Evolutionary conservation across 2,113 vertebrate species (phyloP), one percentile per base, ranked within the genome.

Genomic region (Apteryx mantelli): DNA sequence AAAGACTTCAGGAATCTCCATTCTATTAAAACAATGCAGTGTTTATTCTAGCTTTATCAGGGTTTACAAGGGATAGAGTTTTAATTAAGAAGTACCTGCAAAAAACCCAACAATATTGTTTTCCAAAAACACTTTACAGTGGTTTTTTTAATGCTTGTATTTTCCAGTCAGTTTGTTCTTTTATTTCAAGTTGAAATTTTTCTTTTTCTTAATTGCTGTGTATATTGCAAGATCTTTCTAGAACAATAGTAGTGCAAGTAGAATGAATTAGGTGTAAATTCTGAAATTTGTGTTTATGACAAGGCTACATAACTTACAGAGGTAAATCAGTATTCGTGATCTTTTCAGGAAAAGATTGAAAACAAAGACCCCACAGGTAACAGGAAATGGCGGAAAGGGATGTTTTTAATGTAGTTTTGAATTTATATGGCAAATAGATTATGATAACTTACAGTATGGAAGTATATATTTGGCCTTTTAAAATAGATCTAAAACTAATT

Each of bases 101-200:
- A 79, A 95, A 83, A 60, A 86, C 86, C 83, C 71, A 93, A 73
- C 63, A 58, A 94, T 83, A 38, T 38, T 38, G 36, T 89, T 65
- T 95, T 85, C 63, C 60, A 88, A 86, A 95, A 32, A 86, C 13
- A 63, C 70, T 76, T 50, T 58, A 24, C 18, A 24, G 21, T 83
- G 32, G 56, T 30, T 6, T 83, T 83, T 77, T 7, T 71, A 89
- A 42, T 55, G 16, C 40, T 82, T 77, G 8, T 77, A 86, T 97
- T 97, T 97, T 97, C 96, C 94, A 97, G 94, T 97, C 94, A 96
- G 94, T 97, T 97, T 97, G 95, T 91, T 97, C 95, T 93, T 93
- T 93, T 77, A 76, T 80, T 69, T 56, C 77, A 91, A 89, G 38
- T 88, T 91, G 65, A 89, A 97, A 96, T 84, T 88, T 38, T 22